These are phyloP conservation scores for Urechis unicinctus DNA, from an alignment of 2,888 invertebrate species.

Conservation along the genomic window DNA sequence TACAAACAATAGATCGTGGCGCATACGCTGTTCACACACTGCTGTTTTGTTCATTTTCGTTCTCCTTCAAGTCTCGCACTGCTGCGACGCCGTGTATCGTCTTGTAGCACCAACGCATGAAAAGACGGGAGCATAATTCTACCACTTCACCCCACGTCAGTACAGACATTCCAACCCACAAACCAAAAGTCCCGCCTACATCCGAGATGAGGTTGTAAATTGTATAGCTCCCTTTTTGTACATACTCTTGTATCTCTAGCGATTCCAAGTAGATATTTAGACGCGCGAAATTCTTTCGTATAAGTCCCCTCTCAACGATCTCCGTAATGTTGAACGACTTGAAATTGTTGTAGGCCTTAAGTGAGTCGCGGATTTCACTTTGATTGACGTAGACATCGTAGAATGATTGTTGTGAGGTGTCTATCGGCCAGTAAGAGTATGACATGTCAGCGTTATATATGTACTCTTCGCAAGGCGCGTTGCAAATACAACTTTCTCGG, in stretches of 20 bases:
- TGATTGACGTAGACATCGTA: not conserved
- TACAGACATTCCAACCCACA: constrained; percentile 12
- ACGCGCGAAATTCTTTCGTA: constrained; percentile 10
- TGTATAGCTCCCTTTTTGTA: constrained; percentile 8
- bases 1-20: no score
- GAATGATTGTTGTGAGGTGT: constrained; percentile 3
- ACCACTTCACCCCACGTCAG: constrained; percentile 11
- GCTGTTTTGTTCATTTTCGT: no score
- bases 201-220: constrained; percentile 9
- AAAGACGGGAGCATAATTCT: not conserved
- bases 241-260: constrained; percentile 6
- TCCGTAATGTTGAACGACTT: constrained; percentile 2
- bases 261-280: constrained; percentile 9
- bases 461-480: constrained; percentile 1
- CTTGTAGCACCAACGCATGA: constrained; percentile 3
- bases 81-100: no score
- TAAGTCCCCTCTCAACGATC: constrained; percentile 3
- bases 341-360: constrained; percentile 8
- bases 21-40: no score
- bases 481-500: not conserved
- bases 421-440: constrained; percentile 9
- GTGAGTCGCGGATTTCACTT: not conserved
- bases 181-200: constrained; percentile 11
- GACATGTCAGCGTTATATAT: not conserved
- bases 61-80: no score